These are phyloP conservation scores for Mythimna loreyi DNA, from an alignment of 2,888 invertebrate species.

Conservation along the genomic window DNA sequence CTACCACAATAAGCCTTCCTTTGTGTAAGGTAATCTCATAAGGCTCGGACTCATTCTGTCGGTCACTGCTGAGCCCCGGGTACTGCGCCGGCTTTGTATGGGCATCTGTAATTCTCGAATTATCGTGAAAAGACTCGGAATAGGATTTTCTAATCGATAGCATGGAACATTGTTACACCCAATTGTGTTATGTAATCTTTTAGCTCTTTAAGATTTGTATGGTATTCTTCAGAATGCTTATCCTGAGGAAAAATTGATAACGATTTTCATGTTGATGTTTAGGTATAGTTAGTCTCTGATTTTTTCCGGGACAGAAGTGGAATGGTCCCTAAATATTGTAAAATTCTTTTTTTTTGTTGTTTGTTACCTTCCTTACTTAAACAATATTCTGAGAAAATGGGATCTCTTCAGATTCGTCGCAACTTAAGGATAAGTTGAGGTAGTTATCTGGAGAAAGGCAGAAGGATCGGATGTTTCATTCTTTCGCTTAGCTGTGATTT, in stretches of 20 bases:
- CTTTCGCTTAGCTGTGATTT: too few relatives aligned
- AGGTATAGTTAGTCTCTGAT: neutral
- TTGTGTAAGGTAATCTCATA: slow-evolving; percentile 83
- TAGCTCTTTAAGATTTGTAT: neutral
- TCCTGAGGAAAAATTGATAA: neutral
- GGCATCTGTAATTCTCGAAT: slow-evolving; percentile 84
- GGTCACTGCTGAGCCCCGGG: slow-evolving; percentile 71
- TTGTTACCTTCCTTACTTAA: too few relatives aligned
- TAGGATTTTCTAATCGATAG: slow-evolving; percentile 58
- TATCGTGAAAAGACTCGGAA: slow-evolving; percentile 60
- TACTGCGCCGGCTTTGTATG: slow-evolving; percentile 84
- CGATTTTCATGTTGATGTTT: neutral
- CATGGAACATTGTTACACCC: slow-evolving; percentile 27
- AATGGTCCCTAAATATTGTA: too few relatives aligned
- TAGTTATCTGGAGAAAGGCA: too few relatives aligned
- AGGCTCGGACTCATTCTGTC: slow-evolving; percentile 78
- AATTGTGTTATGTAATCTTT: slow-evolving; percentile 13
- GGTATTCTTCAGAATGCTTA: neutral
- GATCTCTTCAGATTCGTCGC: too few relatives aligned
- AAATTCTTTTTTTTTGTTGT: too few relatives aligned
- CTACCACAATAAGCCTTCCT: slow-evolving; percentile 80
- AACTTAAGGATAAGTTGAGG: too few relatives aligned
- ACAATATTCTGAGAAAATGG: too few relatives aligned
- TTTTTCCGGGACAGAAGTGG: too few relatives aligned
- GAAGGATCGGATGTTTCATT: too few relatives aligned